phyloP scores from a whole-genome alignment of 2,797 vertebrate species.

The Acanthornis magna region DNA sequence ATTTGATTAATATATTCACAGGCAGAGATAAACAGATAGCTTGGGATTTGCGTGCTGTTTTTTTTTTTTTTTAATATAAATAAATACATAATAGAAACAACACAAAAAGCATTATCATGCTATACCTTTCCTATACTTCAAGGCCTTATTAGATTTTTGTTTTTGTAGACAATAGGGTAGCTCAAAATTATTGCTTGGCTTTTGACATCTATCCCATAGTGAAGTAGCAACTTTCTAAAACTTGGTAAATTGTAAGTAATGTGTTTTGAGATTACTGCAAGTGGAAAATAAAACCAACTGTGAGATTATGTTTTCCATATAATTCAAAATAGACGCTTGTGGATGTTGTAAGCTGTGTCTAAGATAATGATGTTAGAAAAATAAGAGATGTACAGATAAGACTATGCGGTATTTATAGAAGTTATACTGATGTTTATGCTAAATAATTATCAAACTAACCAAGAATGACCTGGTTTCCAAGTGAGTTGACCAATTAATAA shows the following conservation, averaged over 20 bases:
- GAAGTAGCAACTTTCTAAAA: not conserved
- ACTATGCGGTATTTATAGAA: not conserved
- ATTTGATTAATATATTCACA: too few species aligned
- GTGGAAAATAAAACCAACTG: not conserved
- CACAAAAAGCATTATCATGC: not conserved
- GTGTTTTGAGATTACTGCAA: not conserved
- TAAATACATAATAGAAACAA: not conserved
- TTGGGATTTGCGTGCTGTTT: too few species aligned
- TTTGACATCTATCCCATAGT: not conserved
- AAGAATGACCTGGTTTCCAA: not conserved
- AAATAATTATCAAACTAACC: not conserved
- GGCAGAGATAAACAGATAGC: too few species aligned
- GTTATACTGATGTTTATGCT: not conserved
- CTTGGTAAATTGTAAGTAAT: not conserved
- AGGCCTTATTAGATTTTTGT: not conserved
- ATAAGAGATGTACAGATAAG: not conserved
- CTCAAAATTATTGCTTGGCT: not conserved
- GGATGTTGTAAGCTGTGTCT: not conserved
- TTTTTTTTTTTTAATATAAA: too few species aligned
- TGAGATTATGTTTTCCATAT: not conserved
- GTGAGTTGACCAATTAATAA: not conserved
- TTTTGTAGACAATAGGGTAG: not conserved
- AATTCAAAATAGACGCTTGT: not conserved
- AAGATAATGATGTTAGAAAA: not conserved
- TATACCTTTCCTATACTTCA: not conserved